Evolutionary conservation across 2,113 vertebrate species (phyloP).

Genomic region (Pristiophorus japonicus): DNA sequence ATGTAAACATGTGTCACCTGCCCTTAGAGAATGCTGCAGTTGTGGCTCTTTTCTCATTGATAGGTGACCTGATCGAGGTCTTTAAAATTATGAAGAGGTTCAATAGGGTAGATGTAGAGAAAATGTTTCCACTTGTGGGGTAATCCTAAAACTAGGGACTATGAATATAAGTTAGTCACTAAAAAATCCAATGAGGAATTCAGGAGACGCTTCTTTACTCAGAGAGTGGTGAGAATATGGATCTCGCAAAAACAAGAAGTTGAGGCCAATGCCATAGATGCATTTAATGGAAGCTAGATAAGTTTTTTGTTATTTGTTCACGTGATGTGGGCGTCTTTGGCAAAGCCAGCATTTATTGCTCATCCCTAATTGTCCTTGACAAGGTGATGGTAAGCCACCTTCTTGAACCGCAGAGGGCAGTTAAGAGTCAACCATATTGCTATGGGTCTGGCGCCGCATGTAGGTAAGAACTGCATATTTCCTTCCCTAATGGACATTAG

Average conservation of each 20-base stretch:
- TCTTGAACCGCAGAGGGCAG: too few species aligned
- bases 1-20: neutral
- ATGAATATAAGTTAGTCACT: neutral
- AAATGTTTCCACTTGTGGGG: neutral
- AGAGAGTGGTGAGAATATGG: neutral
- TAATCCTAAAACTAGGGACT: neutral
- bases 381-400: too few species aligned
- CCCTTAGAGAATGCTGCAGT: too few species aligned
- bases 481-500: too few species aligned
- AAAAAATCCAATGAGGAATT: neutral
- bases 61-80: neutral
- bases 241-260: neutral
- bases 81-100: neutral
- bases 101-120: neutral
- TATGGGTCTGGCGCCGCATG: too few species aligned
- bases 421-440: too few species aligned
- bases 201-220: neutral
- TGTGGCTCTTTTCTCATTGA: neutral
- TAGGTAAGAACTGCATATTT: too few species aligned
- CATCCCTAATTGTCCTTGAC: too few species aligned
- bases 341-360: too few species aligned
- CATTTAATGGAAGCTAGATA: neutral
- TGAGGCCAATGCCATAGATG: neutral
- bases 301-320: too few species aligned
- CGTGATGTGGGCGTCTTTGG: too few species aligned